A percentile compares a stretch with the other conserved stretches of the same genome.
Evolutionary conservation across 2,113 vertebrate species (phyloP).

Genomic region (Prionailurus viverrinus): DNA sequence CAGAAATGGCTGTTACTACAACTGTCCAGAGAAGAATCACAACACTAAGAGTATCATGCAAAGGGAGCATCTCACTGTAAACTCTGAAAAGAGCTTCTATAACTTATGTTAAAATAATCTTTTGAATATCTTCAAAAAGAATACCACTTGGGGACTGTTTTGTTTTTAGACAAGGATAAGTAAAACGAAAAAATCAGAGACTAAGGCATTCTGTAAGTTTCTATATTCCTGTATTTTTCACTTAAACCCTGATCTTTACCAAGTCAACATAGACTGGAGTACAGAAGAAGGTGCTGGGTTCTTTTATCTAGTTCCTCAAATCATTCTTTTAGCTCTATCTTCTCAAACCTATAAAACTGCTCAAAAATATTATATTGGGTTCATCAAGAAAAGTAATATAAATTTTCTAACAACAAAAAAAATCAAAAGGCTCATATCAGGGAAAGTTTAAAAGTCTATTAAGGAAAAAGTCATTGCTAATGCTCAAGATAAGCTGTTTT

Average conservation of each 20-base stretch:
- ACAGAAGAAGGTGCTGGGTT: neutral
- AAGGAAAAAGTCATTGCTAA: neutral
- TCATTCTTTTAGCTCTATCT: slow-evolving; percentile 19
- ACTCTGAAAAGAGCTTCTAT: slow-evolving; percentile 9
- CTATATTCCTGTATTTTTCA: slow-evolving; percentile 42
- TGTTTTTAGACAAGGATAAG: slow-evolving; percentile 26
- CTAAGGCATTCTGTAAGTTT: slow-evolving; percentile 38
- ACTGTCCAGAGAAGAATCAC: slow-evolving; percentile 31
- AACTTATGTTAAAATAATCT: slow-evolving; percentile 18
- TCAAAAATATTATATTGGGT: slow-evolving; percentile 7
- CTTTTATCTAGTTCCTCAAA: neutral
- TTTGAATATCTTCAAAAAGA: slow-evolving; percentile 48
- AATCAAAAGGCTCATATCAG: neutral
- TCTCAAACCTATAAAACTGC: slow-evolving; percentile 26
- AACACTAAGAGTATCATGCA: slow-evolving; percentile 42
- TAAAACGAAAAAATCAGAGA: slow-evolving; percentile 42
- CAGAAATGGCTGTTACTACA: neutral
- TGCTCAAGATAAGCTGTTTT: neutral
- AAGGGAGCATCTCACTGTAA: slow-evolving; percentile 16
- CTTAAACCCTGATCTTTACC: slow-evolving; percentile 4
- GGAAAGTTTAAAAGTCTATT: neutral
- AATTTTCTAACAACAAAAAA: slow-evolving; percentile 7
- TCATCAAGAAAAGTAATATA: slow-evolving; percentile 42
- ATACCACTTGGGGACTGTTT: neutral
- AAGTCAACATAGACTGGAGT: neutral